Evolutionary conservation across 1,140 invertebrate genomes (phyloP).

Genomic region (Eciton burchellii): DNA sequence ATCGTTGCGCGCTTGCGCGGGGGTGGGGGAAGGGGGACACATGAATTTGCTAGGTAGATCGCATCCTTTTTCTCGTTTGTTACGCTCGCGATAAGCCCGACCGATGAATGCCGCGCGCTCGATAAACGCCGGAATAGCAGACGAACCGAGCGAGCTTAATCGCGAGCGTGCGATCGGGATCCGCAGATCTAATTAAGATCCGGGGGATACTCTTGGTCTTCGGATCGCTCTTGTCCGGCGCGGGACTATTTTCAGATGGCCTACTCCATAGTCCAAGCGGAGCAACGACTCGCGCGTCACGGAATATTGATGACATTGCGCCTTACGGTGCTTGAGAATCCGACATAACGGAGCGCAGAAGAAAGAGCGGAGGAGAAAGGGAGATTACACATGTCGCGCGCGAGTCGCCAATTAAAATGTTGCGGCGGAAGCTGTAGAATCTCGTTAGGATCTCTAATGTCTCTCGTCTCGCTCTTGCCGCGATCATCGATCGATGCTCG

Average conservation of each 20-base stretch:
- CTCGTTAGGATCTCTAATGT: too few species aligned
- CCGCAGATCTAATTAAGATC: constrained; percentile 47
- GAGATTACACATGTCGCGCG: constrained; percentile 34
- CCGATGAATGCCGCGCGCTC: background rate
- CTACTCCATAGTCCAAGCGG: constrained; percentile 65
- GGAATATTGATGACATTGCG: constrained; percentile 58
- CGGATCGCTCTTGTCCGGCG: constrained; percentile 59
- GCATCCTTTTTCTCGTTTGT: background rate
- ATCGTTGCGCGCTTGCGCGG: too few species aligned
- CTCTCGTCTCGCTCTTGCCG: too few species aligned
- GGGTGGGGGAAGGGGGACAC: too few species aligned
- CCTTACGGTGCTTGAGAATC: constrained; percentile 38
- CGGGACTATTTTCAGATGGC: constrained; percentile 64
- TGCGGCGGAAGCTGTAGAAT: too few species aligned
- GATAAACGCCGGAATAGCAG: constrained; percentile 38
- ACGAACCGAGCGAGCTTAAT: constrained; percentile 40
- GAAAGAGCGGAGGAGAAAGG: constrained; percentile 7
- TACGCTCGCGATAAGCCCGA: constrained; percentile 38
- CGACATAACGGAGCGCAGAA: constrained; percentile 42
- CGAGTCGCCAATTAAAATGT: too few species aligned
- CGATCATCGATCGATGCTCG: too few species aligned
- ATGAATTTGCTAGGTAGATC: constrained; percentile 25
- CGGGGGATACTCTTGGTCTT: constrained; percentile 50
- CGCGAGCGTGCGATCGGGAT: constrained; percentile 16
- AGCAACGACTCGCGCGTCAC: constrained; percentile 62